Evolutionary conservation across 2,797 vertebrate species (phyloP), one percentile per base, ranked within the genome.

Genomic region (Alcedo quadribrachys): DNA sequence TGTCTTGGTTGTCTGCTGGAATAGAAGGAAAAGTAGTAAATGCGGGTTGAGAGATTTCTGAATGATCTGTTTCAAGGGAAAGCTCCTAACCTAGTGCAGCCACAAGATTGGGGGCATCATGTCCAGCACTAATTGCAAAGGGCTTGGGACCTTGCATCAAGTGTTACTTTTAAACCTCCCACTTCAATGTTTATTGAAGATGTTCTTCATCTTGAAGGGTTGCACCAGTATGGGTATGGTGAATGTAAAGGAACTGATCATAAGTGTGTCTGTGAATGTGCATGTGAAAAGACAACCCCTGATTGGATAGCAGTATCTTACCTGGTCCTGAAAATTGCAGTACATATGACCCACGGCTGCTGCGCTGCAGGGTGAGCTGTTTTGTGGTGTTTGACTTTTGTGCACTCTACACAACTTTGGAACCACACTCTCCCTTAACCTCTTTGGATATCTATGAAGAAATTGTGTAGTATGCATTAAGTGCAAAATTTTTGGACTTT

Each of bases 321-420:
- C 30, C 21, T 2, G 4, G 8, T 61, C 15, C 66, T 85, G 45
- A 42, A 11, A 73, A 25, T 6, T 9, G 24, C 30, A 58, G 9
- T 24, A 8, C 16, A 2, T 0, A 0, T 5, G 6, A 18, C 58
- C 16, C 20, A 20, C 14, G 6, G 12, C 51, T 82, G 58, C 46
- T 55, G 42, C 17, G 22, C 15, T 7, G 37, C 25, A 24, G 14
- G 37, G 18, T 2, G 14, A 15, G 35, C 6, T 32, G 3, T 66
- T 81, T 46, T 71, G 28, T 48, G 7, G 12, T 84, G 4, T 6
- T 61, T 62, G 62, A 33, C 42, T 6, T 19, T 37, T 32, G 5
- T 70, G 22, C 6, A 2, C 54, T 81, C 45, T 67, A 8, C 2
- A 1, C 6, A 12, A 0, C 50, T 83, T 40, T 51, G 42, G 18